Evolutionary conservation across 1,140 invertebrate genomes (phyloP), one percentile per base, ranked within the genome.

Genomic region (Lutraria rhynchaena): DNA sequence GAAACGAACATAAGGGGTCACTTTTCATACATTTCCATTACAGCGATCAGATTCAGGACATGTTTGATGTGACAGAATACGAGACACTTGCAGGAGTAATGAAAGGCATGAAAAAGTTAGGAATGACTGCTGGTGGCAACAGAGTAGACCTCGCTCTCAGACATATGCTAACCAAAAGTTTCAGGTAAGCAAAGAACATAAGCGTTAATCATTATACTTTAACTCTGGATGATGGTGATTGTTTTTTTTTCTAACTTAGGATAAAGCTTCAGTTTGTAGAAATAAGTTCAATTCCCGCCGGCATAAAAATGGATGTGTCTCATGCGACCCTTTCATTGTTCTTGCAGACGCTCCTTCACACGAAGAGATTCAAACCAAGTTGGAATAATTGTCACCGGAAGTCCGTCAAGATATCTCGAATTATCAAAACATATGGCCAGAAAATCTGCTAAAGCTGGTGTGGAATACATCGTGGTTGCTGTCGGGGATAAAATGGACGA

Each of bases 91-190:
- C 82, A 0, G 67, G 57, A 17, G 69, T 86, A 4, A 58, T 81
- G 44, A 81, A 74, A 4, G 82, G 75, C 24, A 35, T 87, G 58
- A 61, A 71, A 58, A 82, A 81, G 27, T 63, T 85, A 11, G 67
- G 81, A 24, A 78, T 65, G 60, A 85, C 75, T 11, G 57, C 78
- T 24, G 87, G 88, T 9, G 61, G 82, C 1, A 82, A 78, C 60
- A 49, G 81, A 13, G 60, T 86, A 2, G 78, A 83, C 57, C 69
- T 85, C 17, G 83, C 87, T 22, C 70, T 89, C 11, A 77, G 57
- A 33, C 87, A 87, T 31, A 82, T 88, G 33, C 46, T 86, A 4
- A 88, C 84, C 1, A 88, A 84, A 65, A 83, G 84, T 44, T 89
- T 87, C 67, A 58, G 78, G 69, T 80, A 49, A 1, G 11, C 1